These are phyloP conservation scores for Hydraecia micacea DNA, from an alignment of 2,888 invertebrate genomes.

Conservation along the genomic window DNA sequence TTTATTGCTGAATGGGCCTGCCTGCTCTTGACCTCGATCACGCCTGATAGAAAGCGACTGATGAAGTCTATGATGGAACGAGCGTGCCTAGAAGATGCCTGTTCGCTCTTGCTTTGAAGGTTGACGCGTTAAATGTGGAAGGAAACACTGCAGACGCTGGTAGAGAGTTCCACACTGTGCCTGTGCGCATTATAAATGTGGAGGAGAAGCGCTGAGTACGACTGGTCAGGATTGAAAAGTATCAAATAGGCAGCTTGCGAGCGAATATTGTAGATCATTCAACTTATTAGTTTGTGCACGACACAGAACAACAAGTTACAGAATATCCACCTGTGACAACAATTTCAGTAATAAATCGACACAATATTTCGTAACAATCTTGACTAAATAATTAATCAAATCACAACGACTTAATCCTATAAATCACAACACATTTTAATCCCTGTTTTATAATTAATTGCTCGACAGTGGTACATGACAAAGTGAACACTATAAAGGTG, in stretches of 20 bases:
- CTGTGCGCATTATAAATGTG: no score
- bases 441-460: slow-evolving; percentile 22
- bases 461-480: not conserved
- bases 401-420: slow-evolving; percentile 6
- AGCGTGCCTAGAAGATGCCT: no score
- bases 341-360: slow-evolving; percentile 26
- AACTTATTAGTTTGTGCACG: not conserved
- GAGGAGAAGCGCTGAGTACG: no score
- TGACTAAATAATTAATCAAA: slow-evolving; percentile 27
- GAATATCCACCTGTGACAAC: not conserved
- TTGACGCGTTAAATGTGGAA: no score
- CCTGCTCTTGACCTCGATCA: no score
- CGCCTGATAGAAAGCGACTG: no score
- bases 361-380: not conserved
- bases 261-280: not conserved
- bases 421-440: slow-evolving; percentile 31
- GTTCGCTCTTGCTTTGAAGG: no score
- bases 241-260: not conserved
- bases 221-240: no score
- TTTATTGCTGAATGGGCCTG: no score
- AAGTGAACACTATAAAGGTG: not conserved
- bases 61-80: no score
- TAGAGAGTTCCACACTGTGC: no score
- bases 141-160: no score
- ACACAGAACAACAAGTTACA: not conserved